Evolutionary conservation across 2,797 vertebrate species (phyloP), one percentile per base, ranked within the genome.

Genomic region (Sebastes aleutianus): DNA sequence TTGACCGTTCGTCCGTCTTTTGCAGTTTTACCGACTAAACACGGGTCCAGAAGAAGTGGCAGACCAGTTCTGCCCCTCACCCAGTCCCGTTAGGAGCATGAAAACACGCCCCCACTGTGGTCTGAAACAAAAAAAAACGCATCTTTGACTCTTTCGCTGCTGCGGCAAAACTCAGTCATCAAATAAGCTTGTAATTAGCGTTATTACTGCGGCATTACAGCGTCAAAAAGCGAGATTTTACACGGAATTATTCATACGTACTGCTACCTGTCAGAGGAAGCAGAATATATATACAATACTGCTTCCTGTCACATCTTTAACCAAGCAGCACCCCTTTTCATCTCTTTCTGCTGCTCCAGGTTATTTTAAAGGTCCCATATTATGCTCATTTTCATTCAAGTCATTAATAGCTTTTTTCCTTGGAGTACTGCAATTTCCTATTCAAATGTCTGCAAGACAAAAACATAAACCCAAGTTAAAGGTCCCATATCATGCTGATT

Each of bases 31-130:
- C 12, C 5, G 27, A 26, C 3, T 3, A 8, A 16, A 18, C 14
- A 6, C 31, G 2, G 70, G 3, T 57, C 9, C 14, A 11, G 57
- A 16, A 56, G 71, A 82, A 78, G 58, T 36, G 56, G n/a, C 16
- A 27, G 43, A 68, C 3, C 36, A 76, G 18, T 59, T 63, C 22
- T 70, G 57, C 13, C 75, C 59, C 36, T 72, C 66, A 4, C 31
- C 9, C 70, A 27, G 87, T 88, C 80, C 93, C 91, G 91, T 93
- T 93, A 93, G 70, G 31, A 36, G 78, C 8, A 67, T 1, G 39
- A 89, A 16, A 78, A 87, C 93, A 94, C 94, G 93, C 94, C 94
- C 89, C 36, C 36, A 87, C 84, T 53, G 53, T 53, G 50, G 20
- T 20, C 32, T 13, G 50, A 26, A 18, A 59, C 24, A 39, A 39